Evolutionary conservation across 2,113 vertebrate species (phyloP).

Genomic region (Romanogobio albipinnatus): DNA sequence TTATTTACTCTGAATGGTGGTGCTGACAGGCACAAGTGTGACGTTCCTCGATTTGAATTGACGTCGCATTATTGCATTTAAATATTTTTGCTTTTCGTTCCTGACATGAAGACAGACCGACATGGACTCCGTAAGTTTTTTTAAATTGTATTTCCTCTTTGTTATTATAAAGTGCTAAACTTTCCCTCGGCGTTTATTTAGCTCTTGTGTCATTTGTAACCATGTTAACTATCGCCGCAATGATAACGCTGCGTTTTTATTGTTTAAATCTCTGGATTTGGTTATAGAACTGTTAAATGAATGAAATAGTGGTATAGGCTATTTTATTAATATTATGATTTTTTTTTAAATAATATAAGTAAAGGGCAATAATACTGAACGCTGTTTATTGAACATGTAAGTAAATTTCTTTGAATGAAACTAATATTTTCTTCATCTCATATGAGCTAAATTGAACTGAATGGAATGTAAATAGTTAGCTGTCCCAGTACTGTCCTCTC

Average conservation of each 20-base stretch:
- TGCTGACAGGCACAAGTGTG: not conserved
- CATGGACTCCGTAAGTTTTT: conserved; percentile 42
- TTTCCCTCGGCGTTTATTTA: not conserved
- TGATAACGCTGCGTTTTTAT: not conserved
- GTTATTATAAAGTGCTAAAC: not conserved
- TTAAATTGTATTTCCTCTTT: not conserved
- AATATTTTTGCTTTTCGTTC: not conserved
- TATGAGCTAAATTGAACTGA: not conserved
- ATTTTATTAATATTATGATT: not conserved
- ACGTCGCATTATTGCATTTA: not conserved
- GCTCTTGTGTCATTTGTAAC: not conserved
- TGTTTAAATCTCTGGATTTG: not conserved
- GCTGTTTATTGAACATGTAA: not conserved
- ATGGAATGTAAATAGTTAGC: not conserved
- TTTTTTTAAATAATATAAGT: not conserved
- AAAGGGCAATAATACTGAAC: not conserved
- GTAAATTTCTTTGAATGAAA: not conserved
- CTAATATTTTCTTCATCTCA: not conserved
- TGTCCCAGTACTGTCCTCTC: not conserved
- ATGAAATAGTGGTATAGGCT: not conserved
- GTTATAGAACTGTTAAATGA: conserved; percentile 1
- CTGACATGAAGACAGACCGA: conserved; percentile 9
- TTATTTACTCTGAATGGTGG: not conserved
- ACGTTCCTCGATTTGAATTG: not conserved
- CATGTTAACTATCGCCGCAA: not conserved